Evolutionary conservation across 1,140 invertebrate species (phyloP), one percentile per base, ranked within the genome.

Genomic region (Sycophaga agraensis): DNA sequence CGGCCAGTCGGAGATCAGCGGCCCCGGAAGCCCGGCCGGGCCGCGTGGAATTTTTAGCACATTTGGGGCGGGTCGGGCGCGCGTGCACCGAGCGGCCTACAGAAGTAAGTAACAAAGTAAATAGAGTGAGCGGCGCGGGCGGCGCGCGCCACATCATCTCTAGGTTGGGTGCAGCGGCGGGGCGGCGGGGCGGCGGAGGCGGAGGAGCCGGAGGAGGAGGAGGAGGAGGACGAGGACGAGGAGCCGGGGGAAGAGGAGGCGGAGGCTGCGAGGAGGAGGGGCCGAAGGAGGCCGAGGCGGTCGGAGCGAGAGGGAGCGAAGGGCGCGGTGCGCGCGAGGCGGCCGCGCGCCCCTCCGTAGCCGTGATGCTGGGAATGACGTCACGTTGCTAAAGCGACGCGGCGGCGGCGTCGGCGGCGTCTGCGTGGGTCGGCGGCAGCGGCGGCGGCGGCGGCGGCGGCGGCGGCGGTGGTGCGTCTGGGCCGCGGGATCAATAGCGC

Each of bases 331-430:
- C n/a, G n/a, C n/a, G n/a, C n/a, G n/a, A n/a, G n/a, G n/a, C n/a
- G n/a, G 42, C 11, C 22, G 22, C 28, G 14, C 43, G 16, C 31
- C 5, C 54, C 28, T 19, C 54, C 7, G 19, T 39, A 34, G 26
- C 14, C 37, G 45, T 49, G 56, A 49, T 58, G 56, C 45, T 49
- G 45, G 35, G 42, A 49, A 58, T 59, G 57, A 50, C 57, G 57
- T 59, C 57, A 50, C 46, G 78, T 79, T 79, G 74, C 78, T 79
- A 79, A 77, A 80, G 77, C 78, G 76, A 80, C 77, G 75, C 74
- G 72, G 39, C 49, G 59, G 22, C 42, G 21, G 73, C 76, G 77
- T 73, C 71, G 74, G 67, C 70, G 72, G 74, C 76, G 74, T 74
- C 76, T 21, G 22, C 35, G 22, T 11, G 46, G 43, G 14, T 34